Percentiles rank a stretch among this genome's conserved stretches.
phyloP scores from a whole-genome alignment of 2,888 invertebrate species.

The Ichneumoninae sp. region DNA sequence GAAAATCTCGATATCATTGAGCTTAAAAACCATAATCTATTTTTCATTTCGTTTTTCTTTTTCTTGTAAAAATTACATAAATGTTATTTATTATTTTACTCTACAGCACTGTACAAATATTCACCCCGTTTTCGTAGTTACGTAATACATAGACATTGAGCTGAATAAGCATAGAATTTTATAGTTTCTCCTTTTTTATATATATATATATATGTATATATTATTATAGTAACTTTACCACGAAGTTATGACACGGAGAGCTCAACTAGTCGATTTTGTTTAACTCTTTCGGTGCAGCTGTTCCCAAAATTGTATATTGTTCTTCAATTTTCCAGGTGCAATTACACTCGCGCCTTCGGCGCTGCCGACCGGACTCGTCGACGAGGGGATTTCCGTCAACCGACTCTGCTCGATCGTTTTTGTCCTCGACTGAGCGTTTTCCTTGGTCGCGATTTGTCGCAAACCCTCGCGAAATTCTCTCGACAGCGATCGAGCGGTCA shows the following conservation, averaged over 20 bases:
- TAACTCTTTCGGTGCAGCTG: slow-evolving; percentile 76
- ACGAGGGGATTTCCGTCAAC: slow-evolving; percentile 62
- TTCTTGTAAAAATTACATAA: slow-evolving; percentile 26
- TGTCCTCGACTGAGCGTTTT: slow-evolving; percentile 71
- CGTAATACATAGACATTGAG: slow-evolving; percentile 40
- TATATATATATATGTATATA: slow-evolving; percentile 14
- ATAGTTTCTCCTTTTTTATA: slow-evolving; percentile 1
- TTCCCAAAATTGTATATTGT: slow-evolving; percentile 82
- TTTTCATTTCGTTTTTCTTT: background rate
- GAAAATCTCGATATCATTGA: slow-evolving; percentile 12
- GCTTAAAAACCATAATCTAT: slow-evolving; percentile 17
- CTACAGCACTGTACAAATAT: slow-evolving; percentile 57
- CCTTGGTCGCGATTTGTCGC: slow-evolving; percentile 78
- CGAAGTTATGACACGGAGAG: slow-evolving; percentile 37
- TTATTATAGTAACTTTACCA: slow-evolving; percentile 29
- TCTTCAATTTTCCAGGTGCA: slow-evolving; percentile 79
- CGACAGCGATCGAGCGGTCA: slow-evolving; percentile 92
- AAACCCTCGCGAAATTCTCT: slow-evolving; percentile 90
- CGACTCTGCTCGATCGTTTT: slow-evolving; percentile 70
- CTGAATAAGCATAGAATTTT: slow-evolving; percentile 38
- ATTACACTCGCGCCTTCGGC: slow-evolving; percentile 73
- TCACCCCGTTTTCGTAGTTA: slow-evolving; percentile 4
- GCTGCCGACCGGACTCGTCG: slow-evolving; percentile 59
- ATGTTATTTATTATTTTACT: slow-evolving; percentile 57
- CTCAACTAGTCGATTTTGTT: slow-evolving; percentile 34